Evolutionary conservation across 2,888 invertebrate genomes (phyloP).

Genomic region (Eucera pruinosa): DNA sequence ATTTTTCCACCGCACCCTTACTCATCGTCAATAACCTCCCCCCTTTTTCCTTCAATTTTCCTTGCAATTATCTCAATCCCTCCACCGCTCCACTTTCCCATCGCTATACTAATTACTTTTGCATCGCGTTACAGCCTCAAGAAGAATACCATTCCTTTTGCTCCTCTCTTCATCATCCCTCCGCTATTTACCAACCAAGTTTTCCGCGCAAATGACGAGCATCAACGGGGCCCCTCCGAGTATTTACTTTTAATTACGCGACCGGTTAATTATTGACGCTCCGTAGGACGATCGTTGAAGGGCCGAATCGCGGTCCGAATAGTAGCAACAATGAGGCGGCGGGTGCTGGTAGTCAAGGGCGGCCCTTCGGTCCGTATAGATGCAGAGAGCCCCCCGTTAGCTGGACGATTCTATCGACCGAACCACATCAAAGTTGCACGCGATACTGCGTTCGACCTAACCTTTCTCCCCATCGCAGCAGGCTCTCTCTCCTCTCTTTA

Average conservation of each 20-base stretch:
- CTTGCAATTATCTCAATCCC: no score
- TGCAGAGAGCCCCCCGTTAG: conserved; percentile 53
- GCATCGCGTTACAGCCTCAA: no score
- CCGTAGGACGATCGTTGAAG: conserved; percentile 66
- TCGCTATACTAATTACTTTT: no score
- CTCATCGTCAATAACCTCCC: no score
- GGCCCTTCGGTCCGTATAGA: conserved; percentile 60
- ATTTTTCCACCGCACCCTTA: no score
- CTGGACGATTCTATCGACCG: conserved; percentile 74
- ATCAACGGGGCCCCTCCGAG: conserved; percentile 31
- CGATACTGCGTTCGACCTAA: conserved; percentile 72
- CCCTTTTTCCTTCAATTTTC: no score
- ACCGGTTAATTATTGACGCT: conserved; percentile 81
- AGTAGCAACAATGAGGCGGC: conserved; percentile 71
- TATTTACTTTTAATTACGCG: conserved; percentile 82
- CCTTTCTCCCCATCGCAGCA: no score
- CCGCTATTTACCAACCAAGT: conserved; percentile 54
- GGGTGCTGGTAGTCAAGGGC: conserved; percentile 57
- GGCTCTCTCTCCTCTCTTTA: conserved; percentile 22
- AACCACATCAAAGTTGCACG: conserved; percentile 82
- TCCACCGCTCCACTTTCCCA: no score
- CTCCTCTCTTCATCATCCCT: not conserved
- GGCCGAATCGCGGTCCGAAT: conserved; percentile 67
- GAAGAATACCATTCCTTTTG: conserved; percentile 8
- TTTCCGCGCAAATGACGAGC: conserved; percentile 56